Evolutionary conservation across 2,888 invertebrate genomes (phyloP).

Genomic region (Sipha maydis): DNA sequence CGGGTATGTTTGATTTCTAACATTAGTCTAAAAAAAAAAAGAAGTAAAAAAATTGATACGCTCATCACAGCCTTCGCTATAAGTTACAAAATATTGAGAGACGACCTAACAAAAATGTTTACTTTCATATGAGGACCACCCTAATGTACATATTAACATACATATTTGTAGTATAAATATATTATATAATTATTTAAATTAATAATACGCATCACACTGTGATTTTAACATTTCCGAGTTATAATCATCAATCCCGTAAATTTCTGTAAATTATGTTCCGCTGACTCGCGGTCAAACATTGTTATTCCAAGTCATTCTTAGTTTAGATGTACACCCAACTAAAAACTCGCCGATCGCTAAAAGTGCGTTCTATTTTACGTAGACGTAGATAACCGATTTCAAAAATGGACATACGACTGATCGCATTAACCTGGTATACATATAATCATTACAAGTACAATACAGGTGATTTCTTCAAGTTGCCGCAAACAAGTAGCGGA

Average conservation of each 20-base stretch:
- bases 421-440: not conserved
- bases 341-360: not conserved
- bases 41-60: not conserved
- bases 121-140: too few relatives aligned
- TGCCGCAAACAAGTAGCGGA: not conserved
- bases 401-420: not conserved
- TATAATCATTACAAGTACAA: not conserved
- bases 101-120: too few relatives aligned
- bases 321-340: not conserved
- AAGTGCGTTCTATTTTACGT: not conserved
- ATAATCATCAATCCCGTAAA: too few relatives aligned
- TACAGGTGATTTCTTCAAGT: not conserved
- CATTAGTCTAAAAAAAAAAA: not conserved
- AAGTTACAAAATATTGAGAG: too few relatives aligned
- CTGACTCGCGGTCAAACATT: not conserved
- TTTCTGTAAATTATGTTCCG: not conserved
- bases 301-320: not conserved
- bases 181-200: too few relatives aligned
- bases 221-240: too few relatives aligned
- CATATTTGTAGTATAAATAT: too few relatives aligned
- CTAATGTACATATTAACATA: too few relatives aligned
- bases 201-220: too few relatives aligned
- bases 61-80: not conserved
- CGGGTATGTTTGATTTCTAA: not conserved
- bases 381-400: not conserved